Base-by-base conservation (phyloP, 1,140 invertebrate genomes). In the Dreissena polymorpha region DNA sequence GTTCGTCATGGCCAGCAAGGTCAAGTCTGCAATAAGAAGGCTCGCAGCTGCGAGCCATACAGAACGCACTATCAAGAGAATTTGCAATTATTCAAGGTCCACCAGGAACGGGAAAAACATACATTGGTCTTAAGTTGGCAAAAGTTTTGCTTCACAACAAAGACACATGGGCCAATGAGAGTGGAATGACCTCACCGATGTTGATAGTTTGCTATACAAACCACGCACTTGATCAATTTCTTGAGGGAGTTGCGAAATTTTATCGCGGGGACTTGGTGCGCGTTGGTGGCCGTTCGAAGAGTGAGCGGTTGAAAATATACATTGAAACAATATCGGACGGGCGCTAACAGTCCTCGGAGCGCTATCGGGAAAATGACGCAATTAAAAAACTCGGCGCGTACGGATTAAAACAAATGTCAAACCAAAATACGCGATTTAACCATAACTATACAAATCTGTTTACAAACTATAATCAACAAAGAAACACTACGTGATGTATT, bases 141-240 rank as follows among this genome's bases (percentile, higher is more conserved):
- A 82, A 92, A 78, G 74, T 88, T 21, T 85, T 94, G 2, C 81
- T 93, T 1, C 71, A 89, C n/a, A 93, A 93, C 85, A 72, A 70
- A 57, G 12, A 69, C 13, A 39, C 81, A 10, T 91, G 89, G 89
- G 69, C 23, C 27, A 13, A 53, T 12, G 29, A 21, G 3, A 27
- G 50, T 18, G 39, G n/a, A 18, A 55, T 63, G 10, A 5, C 27
- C 12, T 63, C 67, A 49, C 95, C 96, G 10, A 95, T 98, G 78
- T 90, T 98, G 2, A 93, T 98, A 7, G 95, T 98, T 21, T 97
- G 96, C 90, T 97, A 95, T 86, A 97, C 96, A 0, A 98, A 98
- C 90, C 96, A 97, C 91, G 97, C 97, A 0, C 90, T 98, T 7
- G 97, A 98, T 93, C 96, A 98, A 89, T 97, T 98, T 93, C 91